Percentiles rank a stretch among this genome's conserved stretches.
These are phyloP conservation scores for Stomorhina lunata DNA, from an alignment of 2,888 invertebrate species.

Conservation along the genomic window DNA sequence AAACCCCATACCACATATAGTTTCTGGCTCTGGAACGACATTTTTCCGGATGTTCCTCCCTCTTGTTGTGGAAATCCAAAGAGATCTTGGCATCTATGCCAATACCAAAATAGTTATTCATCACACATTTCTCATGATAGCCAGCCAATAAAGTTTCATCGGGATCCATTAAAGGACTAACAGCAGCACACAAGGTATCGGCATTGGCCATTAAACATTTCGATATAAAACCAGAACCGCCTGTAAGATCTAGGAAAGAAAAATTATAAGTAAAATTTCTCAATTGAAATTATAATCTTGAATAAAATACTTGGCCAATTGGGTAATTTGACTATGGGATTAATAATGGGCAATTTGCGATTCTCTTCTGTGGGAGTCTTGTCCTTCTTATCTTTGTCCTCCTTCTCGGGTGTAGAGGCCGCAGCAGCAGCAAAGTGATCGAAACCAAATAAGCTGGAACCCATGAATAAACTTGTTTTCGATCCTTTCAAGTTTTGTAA, in stretches of 20 bases:
- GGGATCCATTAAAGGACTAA: slow-evolving; percentile 96
- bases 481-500: slow-evolving; percentile 82
- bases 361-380: slow-evolving; percentile 81
- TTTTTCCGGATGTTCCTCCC: slow-evolving; percentile 98
- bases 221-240: slow-evolving; percentile 91
- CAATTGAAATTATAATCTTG: background rate
- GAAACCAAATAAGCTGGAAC: slow-evolving; percentile 77
- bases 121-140: slow-evolving; percentile 95
- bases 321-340: slow-evolving; percentile 91
- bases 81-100: slow-evolving; percentile 99
- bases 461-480: slow-evolving; percentile 81
- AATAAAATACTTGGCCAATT: slow-evolving; percentile 91
- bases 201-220: slow-evolving; percentile 97
- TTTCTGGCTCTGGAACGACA: slow-evolving; percentile 96
- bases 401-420: slow-evolving; percentile 78
- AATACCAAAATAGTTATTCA: slow-evolving; percentile 99
- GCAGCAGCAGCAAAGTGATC: slow-evolving; percentile 75
- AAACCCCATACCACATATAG: slow-evolving; percentile 96
- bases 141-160: slow-evolving; percentile 93
- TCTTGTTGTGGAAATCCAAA: slow-evolving; percentile 96
- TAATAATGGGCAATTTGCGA: slow-evolving; percentile 92
- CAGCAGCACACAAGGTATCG: slow-evolving; percentile 96
- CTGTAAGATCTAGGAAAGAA: slow-evolving; percentile 53
- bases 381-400: slow-evolving; percentile 75
- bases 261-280: background rate